Conservation (phyloP, 2,113 vertebrate species). For the Ifrita kowaldi region DNA sequence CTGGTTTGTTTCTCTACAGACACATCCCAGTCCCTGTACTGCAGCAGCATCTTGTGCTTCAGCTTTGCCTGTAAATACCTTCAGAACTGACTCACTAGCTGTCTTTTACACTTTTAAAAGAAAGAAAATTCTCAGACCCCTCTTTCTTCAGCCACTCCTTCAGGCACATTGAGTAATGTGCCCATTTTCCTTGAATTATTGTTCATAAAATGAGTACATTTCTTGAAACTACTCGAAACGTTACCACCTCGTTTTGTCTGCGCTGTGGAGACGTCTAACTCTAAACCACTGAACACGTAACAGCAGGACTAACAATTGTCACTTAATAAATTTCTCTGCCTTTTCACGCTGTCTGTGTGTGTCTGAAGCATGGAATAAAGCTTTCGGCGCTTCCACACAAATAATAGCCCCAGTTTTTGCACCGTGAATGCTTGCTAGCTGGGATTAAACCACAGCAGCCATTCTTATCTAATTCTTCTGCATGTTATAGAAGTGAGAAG, state of each 20-base stretch:
- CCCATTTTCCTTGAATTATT: not conserved
- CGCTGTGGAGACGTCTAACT: not conserved
- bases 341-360: not conserved
- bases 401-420: not conserved
- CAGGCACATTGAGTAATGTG: not conserved
- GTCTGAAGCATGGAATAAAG: not conserved
- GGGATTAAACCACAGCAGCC: not conserved
- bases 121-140: not conserved
- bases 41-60: not conserved
- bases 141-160: not conserved
- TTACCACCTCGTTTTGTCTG: not conserved
- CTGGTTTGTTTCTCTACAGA: not conserved
- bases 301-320: not conserved
- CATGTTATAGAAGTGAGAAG: not conserved
- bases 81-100: not conserved
- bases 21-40: accelerated
- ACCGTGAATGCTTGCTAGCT: not conserved
- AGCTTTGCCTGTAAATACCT: not conserved
- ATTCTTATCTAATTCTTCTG: not conserved
- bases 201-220: not conserved
- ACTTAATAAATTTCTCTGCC: not conserved
- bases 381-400: not conserved
- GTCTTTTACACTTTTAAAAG: not conserved
- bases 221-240: not conserved
- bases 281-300: not conserved